phyloP scores from a whole-genome alignment of 2,113 vertebrate genomes.

The Pithys albifrons region DNA sequence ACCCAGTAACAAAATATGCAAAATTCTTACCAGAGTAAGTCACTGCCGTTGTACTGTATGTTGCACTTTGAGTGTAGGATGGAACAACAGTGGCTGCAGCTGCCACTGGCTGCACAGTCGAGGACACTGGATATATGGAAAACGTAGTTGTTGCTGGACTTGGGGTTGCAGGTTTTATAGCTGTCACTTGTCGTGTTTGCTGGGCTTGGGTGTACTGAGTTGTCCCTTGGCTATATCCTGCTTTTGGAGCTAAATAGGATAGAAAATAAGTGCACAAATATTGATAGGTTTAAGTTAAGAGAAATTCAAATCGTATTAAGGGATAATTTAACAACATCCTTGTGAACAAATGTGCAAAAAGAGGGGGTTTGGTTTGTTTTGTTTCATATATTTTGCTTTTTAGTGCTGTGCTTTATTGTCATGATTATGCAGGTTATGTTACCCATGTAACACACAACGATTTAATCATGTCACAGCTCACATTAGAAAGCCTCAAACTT shows the following conservation, averaged over 20 bases:
- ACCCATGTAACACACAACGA: not conserved
- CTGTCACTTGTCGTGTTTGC: conserved; percentile 95
- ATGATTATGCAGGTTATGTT: not conserved
- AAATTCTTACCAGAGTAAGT: conserved; percentile 90
- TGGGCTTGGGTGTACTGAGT: conserved; percentile 95
- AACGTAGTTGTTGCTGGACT: conserved; percentile 94
- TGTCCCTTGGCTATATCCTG: conserved; percentile 92
- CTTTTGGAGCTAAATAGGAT: conserved; percentile 85
- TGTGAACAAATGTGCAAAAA: not conserved
- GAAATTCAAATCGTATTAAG: not conserved
- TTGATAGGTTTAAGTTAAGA: not conserved
- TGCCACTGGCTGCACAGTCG: conserved; percentile 92
- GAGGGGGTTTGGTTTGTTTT: not conserved
- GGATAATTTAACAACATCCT: not conserved
- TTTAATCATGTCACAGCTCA: not conserved
- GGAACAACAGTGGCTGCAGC: conserved; percentile 88
- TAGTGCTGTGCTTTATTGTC: not conserved
- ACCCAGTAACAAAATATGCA: not conserved
- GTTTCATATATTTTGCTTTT: not conserved
- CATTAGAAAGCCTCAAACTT: not conserved
- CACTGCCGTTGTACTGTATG: conserved; percentile 96
- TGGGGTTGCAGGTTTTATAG: conserved; percentile 94
- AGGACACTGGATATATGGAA: conserved; percentile 97
- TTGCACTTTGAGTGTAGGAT: conserved; percentile 95
- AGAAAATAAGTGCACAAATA: not conserved